phyloP scores from a whole-genome alignment of 2,797 vertebrate species.

The Protosalanx chinensis region DNA sequence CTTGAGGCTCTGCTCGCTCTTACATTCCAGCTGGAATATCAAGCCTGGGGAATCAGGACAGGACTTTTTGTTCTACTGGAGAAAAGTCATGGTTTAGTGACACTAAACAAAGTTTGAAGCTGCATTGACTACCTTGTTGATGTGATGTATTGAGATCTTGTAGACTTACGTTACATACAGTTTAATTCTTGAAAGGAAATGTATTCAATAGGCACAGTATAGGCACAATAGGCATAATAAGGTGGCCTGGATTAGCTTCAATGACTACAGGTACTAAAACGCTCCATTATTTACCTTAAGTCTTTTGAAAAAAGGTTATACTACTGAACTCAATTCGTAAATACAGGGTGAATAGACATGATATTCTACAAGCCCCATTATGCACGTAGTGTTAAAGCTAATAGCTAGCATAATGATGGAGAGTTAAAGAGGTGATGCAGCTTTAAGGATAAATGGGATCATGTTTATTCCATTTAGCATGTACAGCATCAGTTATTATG shows the following conservation, averaged over 20 bases:
- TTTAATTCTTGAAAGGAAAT: too few species aligned
- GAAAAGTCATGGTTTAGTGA: conserved; percentile 41
- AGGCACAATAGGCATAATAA: too few species aligned
- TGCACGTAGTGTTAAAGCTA: conserved; percentile 52
- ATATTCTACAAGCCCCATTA: conserved; percentile 42
- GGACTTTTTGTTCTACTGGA: conserved; percentile 43
- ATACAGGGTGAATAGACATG: conserved; percentile 26
- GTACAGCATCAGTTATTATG: conserved; percentile 27
- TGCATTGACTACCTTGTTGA: conserved; percentile 20
- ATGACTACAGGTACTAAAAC: too few species aligned
- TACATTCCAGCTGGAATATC: conserved; percentile 50
- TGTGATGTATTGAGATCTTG: conserved; percentile 10
- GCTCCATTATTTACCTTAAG: not conserved
- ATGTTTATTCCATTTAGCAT: conserved; percentile 49
- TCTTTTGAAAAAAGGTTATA: not conserved
- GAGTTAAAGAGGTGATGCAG: conserved; percentile 54
- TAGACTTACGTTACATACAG: conserved; percentile 18
- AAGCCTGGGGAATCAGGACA: conserved; percentile 45
- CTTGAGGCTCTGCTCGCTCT: conserved; percentile 26
- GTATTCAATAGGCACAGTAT: too few species aligned
- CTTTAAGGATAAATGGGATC: conserved; percentile 51
- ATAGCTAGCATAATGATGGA: conserved; percentile 41
- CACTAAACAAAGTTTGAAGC: conserved; percentile 32
- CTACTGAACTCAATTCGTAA: not conserved
- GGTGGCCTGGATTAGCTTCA: too few species aligned